Evolutionary conservation across 2,113 vertebrate genomes (phyloP).

Genomic region (Lucifuga dentata): DNA sequence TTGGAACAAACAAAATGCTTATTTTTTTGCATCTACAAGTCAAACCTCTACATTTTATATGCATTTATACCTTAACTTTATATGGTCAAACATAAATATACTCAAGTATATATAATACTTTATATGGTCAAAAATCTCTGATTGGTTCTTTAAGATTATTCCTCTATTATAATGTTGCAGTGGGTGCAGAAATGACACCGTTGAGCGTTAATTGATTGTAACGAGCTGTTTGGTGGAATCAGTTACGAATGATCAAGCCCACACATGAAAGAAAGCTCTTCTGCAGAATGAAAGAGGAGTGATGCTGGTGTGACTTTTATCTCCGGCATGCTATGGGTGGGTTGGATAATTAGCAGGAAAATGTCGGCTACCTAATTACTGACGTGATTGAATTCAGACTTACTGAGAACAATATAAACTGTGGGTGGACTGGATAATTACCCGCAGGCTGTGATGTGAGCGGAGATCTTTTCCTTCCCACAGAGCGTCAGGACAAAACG

Average conservation of each 20-base stretch:
- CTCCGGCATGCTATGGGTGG: conserved; percentile 27
- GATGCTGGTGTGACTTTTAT: background rate
- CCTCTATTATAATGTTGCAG: background rate
- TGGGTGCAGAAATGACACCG: background rate
- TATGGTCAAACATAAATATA: too few species aligned
- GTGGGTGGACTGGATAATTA: conserved; percentile 49
- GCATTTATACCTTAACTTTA: too few species aligned
- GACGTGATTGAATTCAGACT: conserved; percentile 23
- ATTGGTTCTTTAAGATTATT: background rate
- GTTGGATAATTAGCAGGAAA: conserved; percentile 34
- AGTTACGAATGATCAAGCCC: conserved; percentile 17
- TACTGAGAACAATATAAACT: conserved; percentile 26
- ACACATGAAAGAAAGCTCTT: conserved; percentile 15
- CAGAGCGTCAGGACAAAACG: conserved; percentile 12
- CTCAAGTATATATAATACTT: too few species aligned
- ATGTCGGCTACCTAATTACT: conserved; percentile 37
- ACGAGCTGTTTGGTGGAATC: background rate
- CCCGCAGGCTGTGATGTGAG: conserved; percentile 14
- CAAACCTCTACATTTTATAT: too few species aligned
- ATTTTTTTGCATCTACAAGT: too few species aligned
- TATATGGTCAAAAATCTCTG: background rate
- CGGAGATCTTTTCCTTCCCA: conserved; percentile 6
- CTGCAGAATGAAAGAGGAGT: background rate
- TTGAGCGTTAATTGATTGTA: background rate
- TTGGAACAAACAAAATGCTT: too few species aligned